Percentiles rank a stretch among this genome's conserved stretches.
Conservation (phyloP, 2,113 vertebrate genomes). For the Chunga burmeisteri region DNA sequence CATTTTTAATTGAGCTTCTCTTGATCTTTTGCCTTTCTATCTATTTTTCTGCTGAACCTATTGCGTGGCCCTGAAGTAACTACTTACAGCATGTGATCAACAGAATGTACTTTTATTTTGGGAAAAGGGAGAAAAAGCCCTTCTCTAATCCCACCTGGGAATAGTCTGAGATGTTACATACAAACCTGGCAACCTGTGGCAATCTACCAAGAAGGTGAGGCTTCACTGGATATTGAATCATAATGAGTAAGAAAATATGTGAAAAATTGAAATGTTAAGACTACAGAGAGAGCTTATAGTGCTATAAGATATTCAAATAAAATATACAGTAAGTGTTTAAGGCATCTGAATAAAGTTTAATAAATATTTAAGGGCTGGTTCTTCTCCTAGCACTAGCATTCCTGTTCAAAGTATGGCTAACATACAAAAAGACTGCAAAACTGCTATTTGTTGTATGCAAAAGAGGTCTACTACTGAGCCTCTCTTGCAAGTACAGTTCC, state of each 20-base stretch:
- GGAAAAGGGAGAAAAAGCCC: neutral
- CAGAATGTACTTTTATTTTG: neutral
- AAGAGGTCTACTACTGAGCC: neutral
- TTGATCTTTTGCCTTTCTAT: neutral
- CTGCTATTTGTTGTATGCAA: neutral
- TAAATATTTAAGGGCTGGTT: neutral
- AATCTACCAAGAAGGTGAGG: neutral
- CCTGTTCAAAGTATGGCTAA: neutral
- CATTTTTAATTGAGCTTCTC: neutral
- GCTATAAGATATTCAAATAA: neutral
- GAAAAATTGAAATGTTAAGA: neutral
- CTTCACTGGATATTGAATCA: neutral
- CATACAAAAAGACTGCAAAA: neutral
- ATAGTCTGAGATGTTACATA: neutral
- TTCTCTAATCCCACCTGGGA: neutral
- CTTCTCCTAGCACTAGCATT: neutral
- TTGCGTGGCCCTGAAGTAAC: neutral
- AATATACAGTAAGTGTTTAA: neutral
- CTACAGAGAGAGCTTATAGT: neutral
- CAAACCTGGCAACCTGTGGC: neutral
- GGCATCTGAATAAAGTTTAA: neutral
- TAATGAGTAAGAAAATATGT: neutral
- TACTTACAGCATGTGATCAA: neutral
- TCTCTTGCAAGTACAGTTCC: neutral
- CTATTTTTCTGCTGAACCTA: neutral